Evolutionary conservation across 2,797 vertebrate genomes (phyloP), one percentile per base, ranked within the genome.

Genomic region (Simalia tracyae): DNA sequence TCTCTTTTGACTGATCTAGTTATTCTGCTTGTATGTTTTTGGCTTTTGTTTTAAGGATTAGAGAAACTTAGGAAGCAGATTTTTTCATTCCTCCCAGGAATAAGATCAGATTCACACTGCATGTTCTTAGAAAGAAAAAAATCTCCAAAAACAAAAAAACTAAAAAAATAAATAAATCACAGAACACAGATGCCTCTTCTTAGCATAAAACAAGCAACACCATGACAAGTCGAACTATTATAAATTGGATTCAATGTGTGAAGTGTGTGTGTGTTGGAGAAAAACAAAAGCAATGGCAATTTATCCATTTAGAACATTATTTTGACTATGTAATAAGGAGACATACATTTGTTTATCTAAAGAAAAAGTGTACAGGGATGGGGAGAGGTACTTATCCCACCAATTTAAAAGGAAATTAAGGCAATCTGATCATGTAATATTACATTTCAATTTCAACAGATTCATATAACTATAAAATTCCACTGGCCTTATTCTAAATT

Each of bases 61-160:
- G 36, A 92, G 94, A 95, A 97, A 97, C 95, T 97, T 97, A 97
- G 97, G 97, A 97, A 97, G 97, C 96, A 95, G 97, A 97, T 97
- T 97, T 97, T 97, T 97, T 97, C 97, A 93, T 95, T 93, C 93
- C 93, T 98, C 96, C 94, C 94, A 96, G 93, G 96, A 97, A 95
- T 95, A 95, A 96, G 96, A 93, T 93, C 92, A 97, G 94, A 94
- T 96, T 97, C 97, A 96, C 86, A 92, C 22, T 31, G 94, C 89
- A 92, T 97, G 97, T 97, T 97, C 97, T 96, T 94, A 93, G 95
- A 96, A 96, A 96, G 92, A 92, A 91, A 95, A 90, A 91, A 90
- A 94, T 90, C 93, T 60, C 86, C 9, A 28, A 96, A 96, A 91
- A 76, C 89, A 92, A 92, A 87, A 86, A 86, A 92, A 92, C 87